Conservation (phyloP, 1,140 invertebrate species). For the Matsumurasca onukii region DNA sequence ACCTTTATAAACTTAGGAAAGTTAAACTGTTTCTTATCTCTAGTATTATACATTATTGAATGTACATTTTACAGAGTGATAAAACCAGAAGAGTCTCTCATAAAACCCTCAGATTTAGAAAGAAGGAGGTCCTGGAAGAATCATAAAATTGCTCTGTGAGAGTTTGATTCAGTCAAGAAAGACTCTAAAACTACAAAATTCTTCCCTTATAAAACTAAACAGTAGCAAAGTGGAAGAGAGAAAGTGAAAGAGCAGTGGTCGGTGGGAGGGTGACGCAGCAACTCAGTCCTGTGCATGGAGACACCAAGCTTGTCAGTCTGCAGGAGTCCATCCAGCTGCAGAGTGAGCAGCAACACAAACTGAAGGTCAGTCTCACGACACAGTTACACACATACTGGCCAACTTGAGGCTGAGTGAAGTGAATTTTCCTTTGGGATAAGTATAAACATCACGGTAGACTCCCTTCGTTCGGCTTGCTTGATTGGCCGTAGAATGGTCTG, state of each 20-base stretch:
- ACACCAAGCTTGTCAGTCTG: slow-evolving; percentile 55
- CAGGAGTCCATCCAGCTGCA: slow-evolving; percentile 60
- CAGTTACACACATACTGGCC: no score
- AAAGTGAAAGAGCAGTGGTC: slow-evolving; percentile 53
- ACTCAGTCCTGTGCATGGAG: slow-evolving; percentile 58
- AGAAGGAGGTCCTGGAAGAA: slow-evolving; percentile 34
- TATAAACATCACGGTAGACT: no score
- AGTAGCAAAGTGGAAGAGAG: slow-evolving; percentile 58
- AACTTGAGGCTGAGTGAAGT: no score
- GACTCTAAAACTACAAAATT: slow-evolving; percentile 49
- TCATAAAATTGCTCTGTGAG: slow-evolving; percentile 58
- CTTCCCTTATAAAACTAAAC: slow-evolving; percentile 64
- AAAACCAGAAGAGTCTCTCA: slow-evolving; percentile 54
- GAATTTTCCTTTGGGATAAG: no score
- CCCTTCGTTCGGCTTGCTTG: no score
- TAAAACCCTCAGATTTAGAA: slow-evolving; percentile 63
- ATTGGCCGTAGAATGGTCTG: no score
- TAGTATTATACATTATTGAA: no score
- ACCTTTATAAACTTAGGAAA: no score
- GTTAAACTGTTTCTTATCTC: no score
- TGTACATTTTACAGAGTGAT: slow-evolving; percentile 50
- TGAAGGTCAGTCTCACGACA: no score
- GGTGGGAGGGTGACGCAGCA: slow-evolving; percentile 69
- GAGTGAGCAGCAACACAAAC: slow-evolving; percentile 48
- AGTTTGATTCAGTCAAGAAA: slow-evolving; percentile 50